Evolutionary conservation across 2,888 invertebrate genomes (phyloP), one percentile per base, ranked within the genome.

Genomic region (Thymelicus lineola): DNA sequence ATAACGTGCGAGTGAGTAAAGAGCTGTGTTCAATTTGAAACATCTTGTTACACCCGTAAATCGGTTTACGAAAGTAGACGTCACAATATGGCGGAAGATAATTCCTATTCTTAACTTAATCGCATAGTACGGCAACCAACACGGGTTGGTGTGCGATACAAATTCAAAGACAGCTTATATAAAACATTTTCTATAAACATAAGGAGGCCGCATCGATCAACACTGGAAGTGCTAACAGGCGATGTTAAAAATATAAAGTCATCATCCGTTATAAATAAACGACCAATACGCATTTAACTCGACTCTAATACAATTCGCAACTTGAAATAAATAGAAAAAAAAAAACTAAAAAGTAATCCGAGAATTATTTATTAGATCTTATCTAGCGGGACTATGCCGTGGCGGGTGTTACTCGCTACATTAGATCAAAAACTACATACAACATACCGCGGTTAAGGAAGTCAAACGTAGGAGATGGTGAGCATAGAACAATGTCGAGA

Each of bases 311-410:
- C 68, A 68, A 46, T 46, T 58, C 58, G 57, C 58, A 15, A 63
- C 62, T 42, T 48, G 58, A 58, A 63, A 69, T 69, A 58, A 62
- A 62, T 68, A 69, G 14, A 58, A 58, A 58, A 58, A 35, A n/a
- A 36, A 63, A 48, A 68, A 62, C 46, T 66, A 59, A 48, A 61
- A 36, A 48, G 35, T 59, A 50, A 61, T 61, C 68, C 68, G 57
- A 68, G 46, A 68, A 62, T 68, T 68, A 68, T 15, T 58, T 15
- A 62, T 57, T 68, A 62, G 68, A 46, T 68, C 62, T 68, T 68
- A 62, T 79, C 84, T 88, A 88, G 86, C 86, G 80, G 82, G 81
- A 82, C 83, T 85, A 86, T 78, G 80, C 74, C 77, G 81, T 79
- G 82, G 80, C 80, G 79, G 75, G 46, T 76, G 76, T 75, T 75